These are phyloP conservation scores for Saguinus midas DNA, from an alignment of 2,113 vertebrate species.

Conservation along the genomic window DNA sequence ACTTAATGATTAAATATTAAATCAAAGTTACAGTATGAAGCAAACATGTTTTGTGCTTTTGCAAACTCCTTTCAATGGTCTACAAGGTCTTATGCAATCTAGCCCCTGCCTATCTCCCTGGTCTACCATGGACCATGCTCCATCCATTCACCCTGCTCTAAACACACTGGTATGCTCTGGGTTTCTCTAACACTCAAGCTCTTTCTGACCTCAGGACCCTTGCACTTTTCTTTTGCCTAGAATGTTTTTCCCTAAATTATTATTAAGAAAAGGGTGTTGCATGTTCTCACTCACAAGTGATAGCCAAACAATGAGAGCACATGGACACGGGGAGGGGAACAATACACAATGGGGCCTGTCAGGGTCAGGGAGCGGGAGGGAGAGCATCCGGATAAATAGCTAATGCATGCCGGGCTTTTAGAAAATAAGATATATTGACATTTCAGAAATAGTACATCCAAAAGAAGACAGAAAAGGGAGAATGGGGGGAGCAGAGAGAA, in stretches of 20 bases:
- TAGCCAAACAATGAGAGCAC: no score
- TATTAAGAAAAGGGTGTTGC: neutral
- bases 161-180: neutral
- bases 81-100: neutral
- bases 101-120: neutral
- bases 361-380: no score
- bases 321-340: no score
- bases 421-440: neutral
- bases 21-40: neutral
- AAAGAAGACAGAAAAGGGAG: neutral
- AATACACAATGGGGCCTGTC: no score
- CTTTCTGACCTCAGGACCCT: neutral
- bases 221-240: neutral
- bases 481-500: neutral
- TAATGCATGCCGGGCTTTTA: neutral
- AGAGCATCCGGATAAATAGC: no score
- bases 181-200: neutral
- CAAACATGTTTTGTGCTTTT: neutral
- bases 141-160: neutral
- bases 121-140: neutral
- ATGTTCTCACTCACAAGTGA: no score
- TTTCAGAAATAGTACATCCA: neutral
- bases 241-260: neutral
- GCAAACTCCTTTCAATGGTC: neutral
- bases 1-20: neutral